A percentile compares a stretch with the other conserved stretches of the same genome.
These are phyloP conservation scores for Actinostola sp. DNA, from an alignment of 92 coral and sea anemone species.

Conservation along the genomic window DNA sequence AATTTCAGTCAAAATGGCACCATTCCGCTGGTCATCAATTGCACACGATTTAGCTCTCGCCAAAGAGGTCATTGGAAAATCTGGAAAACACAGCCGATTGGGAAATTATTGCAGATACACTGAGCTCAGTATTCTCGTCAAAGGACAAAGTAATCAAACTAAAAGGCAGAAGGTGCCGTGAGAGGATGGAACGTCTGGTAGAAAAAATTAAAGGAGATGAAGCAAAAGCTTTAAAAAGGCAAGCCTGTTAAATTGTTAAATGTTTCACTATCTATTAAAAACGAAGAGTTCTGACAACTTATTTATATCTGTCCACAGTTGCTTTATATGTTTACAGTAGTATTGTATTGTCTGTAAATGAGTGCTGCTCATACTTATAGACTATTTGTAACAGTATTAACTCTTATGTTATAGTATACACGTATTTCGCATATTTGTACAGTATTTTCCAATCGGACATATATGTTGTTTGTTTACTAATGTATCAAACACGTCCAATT, in stretches of 20 bases:
- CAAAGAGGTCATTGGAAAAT: slow-evolving; percentile 18
- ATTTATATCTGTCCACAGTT: not conserved
- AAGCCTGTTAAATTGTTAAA: too few species aligned
- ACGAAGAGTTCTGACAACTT: not conserved
- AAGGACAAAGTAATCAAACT: slow-evolving; percentile 22
- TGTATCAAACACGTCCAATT: too few species aligned
- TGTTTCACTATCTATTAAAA: too few species aligned
- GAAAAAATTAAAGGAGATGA: slow-evolving; percentile 26
- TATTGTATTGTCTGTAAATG: too few species aligned
- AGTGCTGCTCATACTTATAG: too few species aligned
- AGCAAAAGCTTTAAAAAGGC: slow-evolving; percentile 40
- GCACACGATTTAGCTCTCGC: slow-evolving; percentile 32
- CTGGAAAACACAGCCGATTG: slow-evolving; percentile 29
- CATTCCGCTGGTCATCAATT: slow-evolving; percentile 40
- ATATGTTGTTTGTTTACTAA: too few species aligned
- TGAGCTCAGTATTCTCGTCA: slow-evolving; percentile 17
- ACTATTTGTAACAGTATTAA: too few species aligned
- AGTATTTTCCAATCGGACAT: too few species aligned
- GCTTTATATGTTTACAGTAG: not conserved
- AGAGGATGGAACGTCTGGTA: slow-evolving; percentile 37
- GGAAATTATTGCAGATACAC: slow-evolving; percentile 24
- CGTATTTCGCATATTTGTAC: too few species aligned
- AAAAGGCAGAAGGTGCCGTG: slow-evolving; percentile 36
- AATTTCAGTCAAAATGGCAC: too few species aligned
- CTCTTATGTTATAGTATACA: too few species aligned